Evolutionary conservation across 2,113 vertebrate species (phyloP).

Genomic region (Ranitomeya imitator): DNA sequence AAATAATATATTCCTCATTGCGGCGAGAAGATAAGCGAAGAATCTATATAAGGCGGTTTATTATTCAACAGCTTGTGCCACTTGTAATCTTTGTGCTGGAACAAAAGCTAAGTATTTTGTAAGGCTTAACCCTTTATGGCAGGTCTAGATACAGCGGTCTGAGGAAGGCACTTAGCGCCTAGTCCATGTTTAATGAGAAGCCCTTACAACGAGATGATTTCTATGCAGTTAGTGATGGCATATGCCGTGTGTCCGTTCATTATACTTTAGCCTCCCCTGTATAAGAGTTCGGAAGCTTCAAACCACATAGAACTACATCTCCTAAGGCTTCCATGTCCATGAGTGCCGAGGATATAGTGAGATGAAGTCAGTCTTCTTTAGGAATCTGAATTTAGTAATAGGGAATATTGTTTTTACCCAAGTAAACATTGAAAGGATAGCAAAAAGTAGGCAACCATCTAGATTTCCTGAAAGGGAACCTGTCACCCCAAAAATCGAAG

Average conservation of each 20-base stretch:
- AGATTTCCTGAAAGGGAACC: background rate
- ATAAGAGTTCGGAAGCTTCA: conserved; percentile 15
- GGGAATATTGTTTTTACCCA: background rate
- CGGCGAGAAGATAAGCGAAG: conserved; percentile 39
- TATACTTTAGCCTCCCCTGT: conserved; percentile 9
- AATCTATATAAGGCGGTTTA: conserved; percentile 17
- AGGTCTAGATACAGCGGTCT: background rate
- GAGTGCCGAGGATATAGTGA: background rate
- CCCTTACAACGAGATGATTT: background rate
- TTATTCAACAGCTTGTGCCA: conserved; percentile 31
- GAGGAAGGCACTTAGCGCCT: background rate
- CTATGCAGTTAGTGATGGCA: conserved; percentile 10
- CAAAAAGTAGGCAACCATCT: background rate
- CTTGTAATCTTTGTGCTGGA: conserved; percentile 37
- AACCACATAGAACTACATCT: conserved; percentile 12
- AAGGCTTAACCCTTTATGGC: conserved; percentile 54
- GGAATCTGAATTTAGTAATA: background rate
- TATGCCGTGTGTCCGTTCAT: conserved; percentile 20
- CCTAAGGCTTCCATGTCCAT: background rate
- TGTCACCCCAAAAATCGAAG: background rate
- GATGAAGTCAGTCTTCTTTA: conserved; percentile 24
- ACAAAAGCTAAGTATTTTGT: conserved; percentile 40
- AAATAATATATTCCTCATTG: conserved; percentile 58
- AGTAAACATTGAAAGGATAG: background rate
- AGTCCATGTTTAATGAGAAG: background rate